Base-by-base conservation (phyloP, 30 jellyfish, hydroid and myxozoan species). In the Cassiopea andromeda region DNA sequence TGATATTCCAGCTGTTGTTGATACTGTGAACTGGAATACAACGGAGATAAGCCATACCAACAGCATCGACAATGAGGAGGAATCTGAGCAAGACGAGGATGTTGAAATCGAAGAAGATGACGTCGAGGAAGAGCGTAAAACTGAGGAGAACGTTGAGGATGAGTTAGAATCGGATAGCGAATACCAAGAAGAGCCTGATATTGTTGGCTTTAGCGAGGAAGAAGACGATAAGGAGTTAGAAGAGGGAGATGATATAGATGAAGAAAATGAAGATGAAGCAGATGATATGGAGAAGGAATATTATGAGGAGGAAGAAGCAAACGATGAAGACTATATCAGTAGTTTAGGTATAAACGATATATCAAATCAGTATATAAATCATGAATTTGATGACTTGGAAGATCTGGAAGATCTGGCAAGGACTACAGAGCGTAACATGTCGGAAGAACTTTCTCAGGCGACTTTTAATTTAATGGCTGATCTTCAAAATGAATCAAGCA, bases 381-480 rank as follows among this genome's bases (percentile, higher is more conserved):
- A 68, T 58, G 85, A 72, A 46, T 64, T 64, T 49, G 87, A 80
- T 0, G 94, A 54, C 13, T 49, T 77, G 47, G 87, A 75, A 12
- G 94, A 74, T 19, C 71, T 78, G 54, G 89, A 64, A 57, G 97
- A 82, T 75, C 54, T 73, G 46, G 90, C 80, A 45, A 47, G 90
- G 86, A 82, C 93, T 82, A 72, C 85, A 1, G 97, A 91, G 38
- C 93, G 78, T 17, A 85, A 77, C 46, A 83, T 79, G 92, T 73
- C 91, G 38, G 91, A 84, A 45, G 97, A 91, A 77, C 70, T 91
- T 43, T 80, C 91, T 0, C 91, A 91, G 48, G 97, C 97, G 60
- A 91, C 97, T 64, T 84, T 85, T 47, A 91, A 91, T 84, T 72
- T 91, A 79, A 84, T 91, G 93, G 97, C 97, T 2, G 97, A 91